A percentile compares a stretch with the other conserved stretches of the same genome.
These are phyloP conservation scores for Rhinella marina DNA, from an alignment of 2,797 vertebrate species.

Conservation along the genomic window DNA sequence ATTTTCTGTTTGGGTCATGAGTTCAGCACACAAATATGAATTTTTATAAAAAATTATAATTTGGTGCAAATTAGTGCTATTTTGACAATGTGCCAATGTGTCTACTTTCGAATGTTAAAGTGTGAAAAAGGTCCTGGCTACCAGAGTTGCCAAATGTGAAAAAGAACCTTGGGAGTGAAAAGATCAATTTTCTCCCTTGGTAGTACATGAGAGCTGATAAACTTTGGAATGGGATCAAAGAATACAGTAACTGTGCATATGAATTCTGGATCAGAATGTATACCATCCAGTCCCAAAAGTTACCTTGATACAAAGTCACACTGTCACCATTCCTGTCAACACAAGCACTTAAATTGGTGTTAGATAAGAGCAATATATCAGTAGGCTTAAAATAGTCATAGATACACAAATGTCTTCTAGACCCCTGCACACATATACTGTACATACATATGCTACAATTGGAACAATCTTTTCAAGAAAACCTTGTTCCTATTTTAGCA, in stretches of 20 bases:
- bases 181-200: background rate
- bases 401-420: background rate
- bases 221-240: background rate
- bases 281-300: background rate
- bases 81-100: too few relatives aligned
- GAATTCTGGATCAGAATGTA: background rate
- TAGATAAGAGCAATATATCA: background rate
- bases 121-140: too few relatives aligned
- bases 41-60: too few relatives aligned
- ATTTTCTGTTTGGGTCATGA: too few relatives aligned
- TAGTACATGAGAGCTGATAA: background rate
- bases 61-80: too few relatives aligned
- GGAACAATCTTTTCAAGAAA: background rate
- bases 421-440: background rate
- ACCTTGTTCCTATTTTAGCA: background rate
- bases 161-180: too few relatives aligned
- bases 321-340: conserved; percentile 2
- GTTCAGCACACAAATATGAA: too few relatives aligned
- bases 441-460: background rate
- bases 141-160: too few relatives aligned
- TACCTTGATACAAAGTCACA: background rate
- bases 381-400: background rate
- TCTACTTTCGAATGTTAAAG: too few relatives aligned
- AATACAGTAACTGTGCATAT: background rate
- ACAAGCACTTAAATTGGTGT: background rate